Evolutionary conservation across 2,888 invertebrate genomes (phyloP), one percentile per base, ranked within the genome.

Genomic region (Spodoptera picta): DNA sequence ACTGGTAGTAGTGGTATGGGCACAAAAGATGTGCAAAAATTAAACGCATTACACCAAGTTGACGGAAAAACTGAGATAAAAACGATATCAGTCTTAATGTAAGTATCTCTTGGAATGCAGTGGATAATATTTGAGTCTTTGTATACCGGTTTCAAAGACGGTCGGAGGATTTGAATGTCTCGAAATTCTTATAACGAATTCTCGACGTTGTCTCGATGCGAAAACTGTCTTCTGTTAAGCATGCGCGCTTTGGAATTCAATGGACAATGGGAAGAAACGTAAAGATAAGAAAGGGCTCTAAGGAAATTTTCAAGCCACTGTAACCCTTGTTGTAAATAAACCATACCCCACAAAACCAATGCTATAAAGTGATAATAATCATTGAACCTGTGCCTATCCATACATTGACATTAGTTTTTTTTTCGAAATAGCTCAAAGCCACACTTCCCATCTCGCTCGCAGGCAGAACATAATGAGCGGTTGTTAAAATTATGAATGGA

Each of bases 401-500:
- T 36, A 36, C 36, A 56, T 46, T 53, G 59, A 24, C 31, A 41
- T 42, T 51, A 14, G 81, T 82, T 85, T 84, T 86, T 48, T 65
- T 85, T 85, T 79, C 79, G 73, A 74, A 83, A 82, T 83, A 85
- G 86, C 88, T 84, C 79, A 78, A 85, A 85, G 87, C 86, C 77
- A 76, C 77, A 83, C 79, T 84, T 83, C 83, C 80, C 83, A 81
- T 87, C 87, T 85, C 88, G 84, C 87, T 86, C 85, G 83, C 85
- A 83, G 87, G 81, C 85, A 79, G 80, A 82, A 83, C 83, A 90
- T 92, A 92, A 92, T 92, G 90, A 92, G 91, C 86, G 90, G 92
- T 90, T 92, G 92, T 92, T 92, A 91, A 91, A 90, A 91, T 92
- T 92, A 93, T 93, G 93, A 93, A 93, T 93, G 92, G 89, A 92